Conservation (phyloP, 1,140 invertebrate genomes). For the Macrotrachela quadricornifera region DNA sequence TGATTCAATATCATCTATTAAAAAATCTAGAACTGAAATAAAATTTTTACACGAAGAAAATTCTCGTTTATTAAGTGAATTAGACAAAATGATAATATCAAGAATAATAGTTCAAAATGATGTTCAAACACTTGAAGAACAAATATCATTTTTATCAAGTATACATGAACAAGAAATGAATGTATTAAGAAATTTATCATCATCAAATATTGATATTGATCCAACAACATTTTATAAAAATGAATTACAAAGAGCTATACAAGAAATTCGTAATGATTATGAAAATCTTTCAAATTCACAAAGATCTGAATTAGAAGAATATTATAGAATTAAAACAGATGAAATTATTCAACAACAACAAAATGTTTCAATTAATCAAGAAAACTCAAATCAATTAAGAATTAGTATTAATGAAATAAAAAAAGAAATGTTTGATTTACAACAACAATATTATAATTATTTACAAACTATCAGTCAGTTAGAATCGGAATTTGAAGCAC, state of each 20-base stretch:
- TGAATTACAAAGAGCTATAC: constrained; percentile 7
- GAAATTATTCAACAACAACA: not conserved
- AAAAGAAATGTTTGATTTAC: too few species aligned
- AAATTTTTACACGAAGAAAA: constrained; percentile 12
- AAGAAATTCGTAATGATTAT: constrained; percentile 7
- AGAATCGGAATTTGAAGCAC: too few species aligned
- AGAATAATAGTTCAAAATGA: constrained; percentile 30
- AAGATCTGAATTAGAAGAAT: constrained; percentile 7
- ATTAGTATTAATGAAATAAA: too few species aligned
- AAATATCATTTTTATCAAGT: constrained; percentile 28
- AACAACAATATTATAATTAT: too few species aligned
- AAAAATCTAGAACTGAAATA: constrained; percentile 1
- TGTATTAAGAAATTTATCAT: not conserved
- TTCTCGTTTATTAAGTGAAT: constrained; percentile 18
- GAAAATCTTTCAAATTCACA: constrained; percentile 1
- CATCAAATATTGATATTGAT: not conserved
- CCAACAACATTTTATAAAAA: constrained; percentile 8
- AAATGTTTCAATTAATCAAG: too few species aligned
- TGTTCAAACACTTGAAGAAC: constrained; percentile 32
- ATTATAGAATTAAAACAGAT: constrained; percentile 5
- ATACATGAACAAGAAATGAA: constrained; percentile 10
- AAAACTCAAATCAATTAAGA: too few species aligned
- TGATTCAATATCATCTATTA: not conserved
- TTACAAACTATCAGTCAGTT: too few species aligned
- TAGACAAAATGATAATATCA: constrained; percentile 27